A percentile compares a stretch with the other conserved stretches of the same genome.
phyloP scores from a whole-genome alignment of 2,113 vertebrate genomes.

The Takifugu flavidus region DNA sequence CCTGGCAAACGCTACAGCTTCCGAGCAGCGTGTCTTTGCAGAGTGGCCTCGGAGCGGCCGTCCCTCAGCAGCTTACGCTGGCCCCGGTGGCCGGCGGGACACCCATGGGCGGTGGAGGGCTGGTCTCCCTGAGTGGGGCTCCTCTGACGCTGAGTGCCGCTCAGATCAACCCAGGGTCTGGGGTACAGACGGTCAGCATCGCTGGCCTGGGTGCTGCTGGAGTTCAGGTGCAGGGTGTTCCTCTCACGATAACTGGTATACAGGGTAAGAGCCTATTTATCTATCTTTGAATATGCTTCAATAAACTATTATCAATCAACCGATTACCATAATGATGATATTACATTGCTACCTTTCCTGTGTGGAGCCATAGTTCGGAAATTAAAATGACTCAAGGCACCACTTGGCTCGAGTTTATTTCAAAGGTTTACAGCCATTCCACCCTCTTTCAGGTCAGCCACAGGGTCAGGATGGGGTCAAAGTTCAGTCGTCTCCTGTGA shows the following conservation, averaged over 20 bases:
- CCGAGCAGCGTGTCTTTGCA: slow-evolving; percentile 78
- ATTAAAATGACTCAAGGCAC: no score
- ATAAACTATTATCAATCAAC: background rate
- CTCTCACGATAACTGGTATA: slow-evolving; percentile 94
- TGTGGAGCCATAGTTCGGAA: background rate
- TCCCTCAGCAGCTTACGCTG: slow-evolving; percentile 92
- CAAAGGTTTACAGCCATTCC: background rate
- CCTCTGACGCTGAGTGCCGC: slow-evolving; percentile 93
- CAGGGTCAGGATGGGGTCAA: slow-evolving; percentile 92
- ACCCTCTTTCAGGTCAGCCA: slow-evolving; percentile 84
- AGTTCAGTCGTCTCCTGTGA: slow-evolving; percentile 89
- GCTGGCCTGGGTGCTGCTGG: slow-evolving; percentile 89
- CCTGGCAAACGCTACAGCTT: slow-evolving; percentile 97
- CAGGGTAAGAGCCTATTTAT: slow-evolving; percentile 79
- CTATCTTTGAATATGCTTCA: background rate
- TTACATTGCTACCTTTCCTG: background rate
- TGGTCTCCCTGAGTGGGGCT: slow-evolving; percentile 88
- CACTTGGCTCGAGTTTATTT: no score
- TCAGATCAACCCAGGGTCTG: slow-evolving; percentile 93
- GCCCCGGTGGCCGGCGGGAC: slow-evolving; percentile 88
- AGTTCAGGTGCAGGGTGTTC: slow-evolving; percentile 94
- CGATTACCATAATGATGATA: background rate
- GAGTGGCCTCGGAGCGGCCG: slow-evolving; percentile 86
- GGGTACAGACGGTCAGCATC: slow-evolving; percentile 96
- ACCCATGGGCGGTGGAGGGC: slow-evolving; percentile 81